Conservation (phyloP, 2,797 vertebrate genomes). For the Silurus aristotelis region DNA sequence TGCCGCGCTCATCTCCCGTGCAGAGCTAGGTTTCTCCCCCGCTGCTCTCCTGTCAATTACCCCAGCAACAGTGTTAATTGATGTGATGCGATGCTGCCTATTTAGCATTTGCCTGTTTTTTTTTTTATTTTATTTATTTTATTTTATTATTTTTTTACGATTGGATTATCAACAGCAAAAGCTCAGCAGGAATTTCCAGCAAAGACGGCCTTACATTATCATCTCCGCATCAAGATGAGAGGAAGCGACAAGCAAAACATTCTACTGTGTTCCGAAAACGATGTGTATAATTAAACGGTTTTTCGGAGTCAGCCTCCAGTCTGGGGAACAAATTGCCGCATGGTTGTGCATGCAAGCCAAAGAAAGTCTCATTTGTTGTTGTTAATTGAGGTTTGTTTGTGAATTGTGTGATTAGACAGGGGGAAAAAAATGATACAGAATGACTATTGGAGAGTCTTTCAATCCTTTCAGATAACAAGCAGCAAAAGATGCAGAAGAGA, state of each 20-base stretch:
- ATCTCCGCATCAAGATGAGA: constrained; percentile 25
- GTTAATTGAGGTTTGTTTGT: constrained; percentile 11
- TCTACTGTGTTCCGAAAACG: background rate
- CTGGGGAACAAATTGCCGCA: background rate
- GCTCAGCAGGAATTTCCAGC: constrained; percentile 43
- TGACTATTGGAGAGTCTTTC: background rate
- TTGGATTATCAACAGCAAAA: constrained; percentile 43
- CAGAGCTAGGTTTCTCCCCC: constrained; percentile 47
- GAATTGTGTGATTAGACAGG: background rate
- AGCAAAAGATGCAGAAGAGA: background rate
- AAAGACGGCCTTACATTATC: constrained; percentile 45
- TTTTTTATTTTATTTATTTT: no score
- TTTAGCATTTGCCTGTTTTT: constrained; percentile 37
- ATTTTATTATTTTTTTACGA: constrained; percentile 15
- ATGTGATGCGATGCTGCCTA: constrained; percentile 48
- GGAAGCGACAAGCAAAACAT: constrained; percentile 18
- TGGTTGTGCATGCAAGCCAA: background rate
- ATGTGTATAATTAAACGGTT: background rate
- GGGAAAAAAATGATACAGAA: background rate
- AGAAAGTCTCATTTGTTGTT: background rate
- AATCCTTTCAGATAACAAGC: constrained; percentile 9
- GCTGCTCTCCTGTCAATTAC: constrained; percentile 54
- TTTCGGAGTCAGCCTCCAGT: background rate
- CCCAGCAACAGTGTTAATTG: constrained; percentile 53
- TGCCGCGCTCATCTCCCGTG: constrained; percentile 42